These are phyloP conservation scores for Lasioglossum marginatum DNA, from an alignment of 2,888 invertebrate genomes.

Conservation along the genomic window DNA sequence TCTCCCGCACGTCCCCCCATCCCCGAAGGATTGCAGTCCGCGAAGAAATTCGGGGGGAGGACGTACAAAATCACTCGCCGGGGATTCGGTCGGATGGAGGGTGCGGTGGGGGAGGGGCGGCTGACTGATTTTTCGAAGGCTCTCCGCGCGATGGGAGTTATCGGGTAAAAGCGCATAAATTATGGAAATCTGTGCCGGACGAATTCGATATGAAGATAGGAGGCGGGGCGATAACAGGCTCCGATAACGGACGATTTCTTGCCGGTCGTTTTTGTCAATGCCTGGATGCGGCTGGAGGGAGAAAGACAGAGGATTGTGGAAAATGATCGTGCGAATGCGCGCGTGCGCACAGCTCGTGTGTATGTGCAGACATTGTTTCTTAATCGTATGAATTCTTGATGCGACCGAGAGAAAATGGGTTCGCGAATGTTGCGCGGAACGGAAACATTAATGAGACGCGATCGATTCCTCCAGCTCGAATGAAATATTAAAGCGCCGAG, in stretches of 20 bases:
- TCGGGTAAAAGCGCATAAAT: slow-evolving; percentile 59
- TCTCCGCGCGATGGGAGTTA: slow-evolving; percentile 18
- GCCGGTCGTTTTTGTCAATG: not conserved
- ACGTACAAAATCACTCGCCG: slow-evolving; percentile 13
- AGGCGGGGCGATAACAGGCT: slow-evolving; percentile 19
- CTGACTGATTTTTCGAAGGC: slow-evolving; percentile 1
- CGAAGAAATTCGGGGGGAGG: slow-evolving; percentile 29
- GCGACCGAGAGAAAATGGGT: not conserved
- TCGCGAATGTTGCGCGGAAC: slow-evolving; percentile 1
- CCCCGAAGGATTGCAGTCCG: slow-evolving; percentile 8
- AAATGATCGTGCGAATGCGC: not conserved
- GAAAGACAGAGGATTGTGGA: not conserved
- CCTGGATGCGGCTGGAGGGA: not conserved
- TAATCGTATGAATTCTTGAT: slow-evolving; percentile 9
- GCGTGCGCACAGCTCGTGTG: not conserved
- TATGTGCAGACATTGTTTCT: not conserved
- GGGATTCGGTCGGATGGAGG: not conserved
- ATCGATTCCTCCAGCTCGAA: not conserved
- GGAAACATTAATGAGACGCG: slow-evolving; percentile 4
- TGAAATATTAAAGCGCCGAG: not conserved
- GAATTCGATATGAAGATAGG: slow-evolving; percentile 57
- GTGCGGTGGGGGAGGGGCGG: not conserved
- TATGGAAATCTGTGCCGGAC: slow-evolving; percentile 55
- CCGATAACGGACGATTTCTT: slow-evolving; percentile 39
- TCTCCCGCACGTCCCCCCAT: not conserved